phyloP scores from a whole-genome alignment of 2,797 vertebrate species.

The Sebastiscus tertius region DNA sequence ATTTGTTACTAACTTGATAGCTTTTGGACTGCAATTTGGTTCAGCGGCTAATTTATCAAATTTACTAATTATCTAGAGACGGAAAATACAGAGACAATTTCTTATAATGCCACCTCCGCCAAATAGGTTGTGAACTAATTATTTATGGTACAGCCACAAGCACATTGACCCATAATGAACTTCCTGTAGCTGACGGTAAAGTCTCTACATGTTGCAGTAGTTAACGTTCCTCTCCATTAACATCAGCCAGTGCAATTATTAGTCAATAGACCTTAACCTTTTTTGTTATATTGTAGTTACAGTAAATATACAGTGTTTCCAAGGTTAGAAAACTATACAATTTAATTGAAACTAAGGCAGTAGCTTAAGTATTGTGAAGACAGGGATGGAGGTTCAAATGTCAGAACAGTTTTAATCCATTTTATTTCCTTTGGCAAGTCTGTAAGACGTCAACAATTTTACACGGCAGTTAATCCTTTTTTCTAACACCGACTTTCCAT shows the following conservation, averaged over 20 bases:
- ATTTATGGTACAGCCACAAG: conserved; percentile 49
- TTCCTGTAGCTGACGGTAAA: conserved; percentile 31
- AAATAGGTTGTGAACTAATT: conserved; percentile 61
- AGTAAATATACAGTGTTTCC: not conserved
- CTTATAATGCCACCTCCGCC: conserved; percentile 57
- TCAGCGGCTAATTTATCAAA: conserved; percentile 67
- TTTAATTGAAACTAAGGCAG: not conserved
- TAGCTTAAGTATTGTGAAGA: not conserved
- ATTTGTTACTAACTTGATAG: conserved; percentile 58
- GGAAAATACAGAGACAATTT: conserved; percentile 57
- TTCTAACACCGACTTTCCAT: conserved; percentile 29
- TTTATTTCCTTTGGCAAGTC: conserved; percentile 23
- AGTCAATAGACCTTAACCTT: not conserved
- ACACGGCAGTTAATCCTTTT: conserved; percentile 22
- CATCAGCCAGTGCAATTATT: not conserved
- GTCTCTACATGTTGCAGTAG: conserved; percentile 31
- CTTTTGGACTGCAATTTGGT: conserved; percentile 65
- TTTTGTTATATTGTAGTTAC: not conserved
- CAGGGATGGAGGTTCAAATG: not conserved
- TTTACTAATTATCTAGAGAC: conserved; percentile 62
- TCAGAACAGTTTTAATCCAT: conserved; percentile 31
- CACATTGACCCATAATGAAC: conserved; percentile 49
- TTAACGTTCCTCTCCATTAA: conserved; percentile 26
- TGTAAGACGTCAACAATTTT: conserved; percentile 15
- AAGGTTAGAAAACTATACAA: not conserved